Evolutionary conservation across 2,888 invertebrate species (phyloP).

Genomic region (Thecophora atra): DNA sequence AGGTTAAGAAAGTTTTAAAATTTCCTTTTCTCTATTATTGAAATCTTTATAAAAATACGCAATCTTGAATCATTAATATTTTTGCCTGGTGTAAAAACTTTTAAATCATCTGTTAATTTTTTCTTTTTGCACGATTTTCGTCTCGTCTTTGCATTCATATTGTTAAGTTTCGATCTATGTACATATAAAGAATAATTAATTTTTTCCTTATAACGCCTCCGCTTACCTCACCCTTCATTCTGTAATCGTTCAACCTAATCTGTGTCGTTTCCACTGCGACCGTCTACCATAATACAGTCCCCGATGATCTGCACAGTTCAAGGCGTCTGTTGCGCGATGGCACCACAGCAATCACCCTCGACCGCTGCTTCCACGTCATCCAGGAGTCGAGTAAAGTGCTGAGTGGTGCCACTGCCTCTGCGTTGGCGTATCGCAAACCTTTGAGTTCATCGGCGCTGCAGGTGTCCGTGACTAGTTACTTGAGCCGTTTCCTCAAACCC

Average conservation of each 20-base stretch:
- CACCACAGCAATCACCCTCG: constrained; percentile 77
- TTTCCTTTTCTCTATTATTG: too few relatives aligned
- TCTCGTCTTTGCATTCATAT: constrained; percentile 26
- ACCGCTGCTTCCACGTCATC: constrained; percentile 79
- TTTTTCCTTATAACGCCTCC: constrained; percentile 36
- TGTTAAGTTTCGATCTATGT: too few relatives aligned
- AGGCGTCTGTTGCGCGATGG: constrained; percentile 76
- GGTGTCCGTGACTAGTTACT: constrained; percentile 69
- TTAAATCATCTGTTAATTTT: neutral
- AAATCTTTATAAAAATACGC: too few relatives aligned
- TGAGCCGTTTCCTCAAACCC: constrained; percentile 80
- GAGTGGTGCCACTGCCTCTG: constrained; percentile 57
- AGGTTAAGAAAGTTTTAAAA: too few relatives aligned
- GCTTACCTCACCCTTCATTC: constrained; percentile 36
- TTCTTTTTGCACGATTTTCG: constrained; percentile 37
- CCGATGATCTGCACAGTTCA: constrained; percentile 78
- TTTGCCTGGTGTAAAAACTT: too few relatives aligned
- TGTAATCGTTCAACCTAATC: neutral
- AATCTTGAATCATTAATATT: too few relatives aligned
- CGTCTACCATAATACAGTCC: constrained; percentile 69
- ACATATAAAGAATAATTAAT: constrained; percentile 5
- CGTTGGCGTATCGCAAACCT: constrained; percentile 62
- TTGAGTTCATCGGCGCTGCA: constrained; percentile 71
- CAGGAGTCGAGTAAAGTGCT: constrained; percentile 68
- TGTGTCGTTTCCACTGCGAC: constrained; percentile 12